phyloP scores from a whole-genome alignment of 2,113 vertebrate species.

The Calypte anna region DNA sequence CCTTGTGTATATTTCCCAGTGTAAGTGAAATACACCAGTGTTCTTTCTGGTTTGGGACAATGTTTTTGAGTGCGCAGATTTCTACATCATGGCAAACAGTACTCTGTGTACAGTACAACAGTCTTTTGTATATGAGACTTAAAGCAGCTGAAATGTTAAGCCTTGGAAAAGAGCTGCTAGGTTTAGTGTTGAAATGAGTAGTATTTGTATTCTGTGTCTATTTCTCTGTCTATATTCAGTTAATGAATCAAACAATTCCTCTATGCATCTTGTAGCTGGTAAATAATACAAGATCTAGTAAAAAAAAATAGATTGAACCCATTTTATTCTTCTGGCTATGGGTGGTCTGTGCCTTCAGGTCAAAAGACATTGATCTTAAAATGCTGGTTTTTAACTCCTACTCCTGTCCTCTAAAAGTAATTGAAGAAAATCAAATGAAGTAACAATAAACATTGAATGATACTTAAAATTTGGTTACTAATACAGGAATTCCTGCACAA shows the following conservation, averaged over 20 bases:
- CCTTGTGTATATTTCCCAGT: slow-evolving; percentile 76
- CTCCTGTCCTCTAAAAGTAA: slow-evolving; percentile 27
- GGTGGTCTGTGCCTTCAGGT: background rate
- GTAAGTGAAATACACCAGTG: slow-evolving; percentile 45
- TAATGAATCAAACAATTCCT: slow-evolving; percentile 16
- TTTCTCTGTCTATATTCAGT: slow-evolving; percentile 57
- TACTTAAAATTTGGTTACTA: background rate
- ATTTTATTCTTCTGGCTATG: background rate
- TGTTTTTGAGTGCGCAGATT: slow-evolving; percentile 35
- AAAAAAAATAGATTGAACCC: background rate
- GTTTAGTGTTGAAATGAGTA: slow-evolving; percentile 19
- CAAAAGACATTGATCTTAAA: background rate
- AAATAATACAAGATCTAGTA: slow-evolving; percentile 7
- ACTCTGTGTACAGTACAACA: background rate
- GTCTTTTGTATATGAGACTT: background rate
- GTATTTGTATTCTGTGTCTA: slow-evolving; percentile 55
- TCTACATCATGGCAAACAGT: background rate
- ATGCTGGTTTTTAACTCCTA: background rate
- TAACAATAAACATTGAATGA: background rate
- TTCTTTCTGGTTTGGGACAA: slow-evolving; percentile 50
- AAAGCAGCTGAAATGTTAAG: slow-evolving; percentile 45
- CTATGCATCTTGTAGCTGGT: slow-evolving; percentile 26
- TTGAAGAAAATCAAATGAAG: background rate
- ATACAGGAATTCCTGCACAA: slow-evolving; percentile 56
- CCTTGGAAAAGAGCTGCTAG: slow-evolving; percentile 8